Evolutionary conservation across 1,140 invertebrate species (phyloP).

Genomic region (Diachasmimorpha longicaudata): DNA sequence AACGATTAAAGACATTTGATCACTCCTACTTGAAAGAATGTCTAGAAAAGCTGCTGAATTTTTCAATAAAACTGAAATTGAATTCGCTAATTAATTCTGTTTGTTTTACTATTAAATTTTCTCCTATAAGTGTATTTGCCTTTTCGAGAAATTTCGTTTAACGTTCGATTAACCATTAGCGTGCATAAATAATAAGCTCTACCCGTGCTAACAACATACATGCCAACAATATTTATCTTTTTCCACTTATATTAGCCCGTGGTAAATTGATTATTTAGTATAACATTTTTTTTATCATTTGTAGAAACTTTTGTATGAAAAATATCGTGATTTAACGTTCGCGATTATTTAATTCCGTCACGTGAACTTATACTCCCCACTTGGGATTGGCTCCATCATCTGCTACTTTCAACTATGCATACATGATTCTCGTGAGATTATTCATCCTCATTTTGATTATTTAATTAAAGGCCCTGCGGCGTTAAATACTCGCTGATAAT

Average conservation of each 20-base stretch:
- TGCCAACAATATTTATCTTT: background rate
- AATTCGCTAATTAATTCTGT: no score
- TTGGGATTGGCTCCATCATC: no score
- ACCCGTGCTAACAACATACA: background rate
- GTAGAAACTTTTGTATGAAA: slow-evolving; percentile 2
- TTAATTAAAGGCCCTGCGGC: background rate
- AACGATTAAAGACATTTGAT: background rate
- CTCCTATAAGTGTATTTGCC: no score
- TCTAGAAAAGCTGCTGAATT: no score
- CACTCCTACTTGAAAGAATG: no score
- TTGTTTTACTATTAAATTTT: no score
- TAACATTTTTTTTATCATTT: background rate
- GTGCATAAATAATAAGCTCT: slow-evolving; percentile 2
- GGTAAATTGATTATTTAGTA: background rate
- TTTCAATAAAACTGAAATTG: no score
- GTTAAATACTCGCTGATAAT: background rate
- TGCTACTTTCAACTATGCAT: no score
- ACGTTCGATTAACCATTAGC: background rate
- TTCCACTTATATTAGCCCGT: background rate
- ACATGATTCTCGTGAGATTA: background rate
- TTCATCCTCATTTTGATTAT: background rate
- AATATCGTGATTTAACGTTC: background rate
- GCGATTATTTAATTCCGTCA: background rate
- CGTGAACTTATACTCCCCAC: background rate
- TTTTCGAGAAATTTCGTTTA: no score